Base-by-base conservation (phyloP, 2,888 invertebrate genomes). In the Cheilosia vernalis region DNA sequence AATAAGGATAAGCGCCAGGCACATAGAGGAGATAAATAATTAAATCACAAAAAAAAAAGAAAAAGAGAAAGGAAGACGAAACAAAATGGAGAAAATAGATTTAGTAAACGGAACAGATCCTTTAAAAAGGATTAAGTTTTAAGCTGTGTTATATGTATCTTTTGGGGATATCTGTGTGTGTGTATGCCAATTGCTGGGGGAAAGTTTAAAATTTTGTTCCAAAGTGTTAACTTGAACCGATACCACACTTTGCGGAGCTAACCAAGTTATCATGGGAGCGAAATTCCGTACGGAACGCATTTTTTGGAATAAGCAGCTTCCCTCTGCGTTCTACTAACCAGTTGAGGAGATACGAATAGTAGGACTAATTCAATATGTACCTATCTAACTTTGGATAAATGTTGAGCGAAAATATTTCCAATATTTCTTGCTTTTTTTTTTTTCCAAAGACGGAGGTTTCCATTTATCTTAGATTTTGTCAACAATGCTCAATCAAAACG, bases 11-110 rank as follows among this genome's bases (percentile, higher is more conserved):
- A 85, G 76, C 81, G 40, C 76, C 76, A 76, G 60, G 80, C 85
- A 77, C 81, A 85, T 61, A 72, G 56, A 77, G 72, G 76, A 81
- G 77, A 85, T 85, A 85, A 85, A 77, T 81, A 85, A 85, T 81
- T 81, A 72, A 81, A 85, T 80, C 56, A 63, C 61, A 80, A 64
- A 80, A 64, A 61, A 55, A 51, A 51, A 79, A 55, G 5, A 33
- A 56, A 33, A 10, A 51, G 49, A 63, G 49, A 63, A 56, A 13
- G 37, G 0, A 37, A 13, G n/a, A 51, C 21, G 27, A 73, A 30
- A 49, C 9, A 49, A 9, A 56, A 51, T n/a, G 53, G 51, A 21
- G 47, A 49, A 63, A 79, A 73, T 73, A 63, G 66, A 73, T 73
- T 74, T 58, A 51, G 78, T 61, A n/a, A 44, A 17, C 30, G 33